Evolutionary conservation across 30 jellyfish, hydroid and myxozoan genomes (phyloP), one percentile per base, ranked within the genome.

Genomic region (Chironex yamaguchii): DNA sequence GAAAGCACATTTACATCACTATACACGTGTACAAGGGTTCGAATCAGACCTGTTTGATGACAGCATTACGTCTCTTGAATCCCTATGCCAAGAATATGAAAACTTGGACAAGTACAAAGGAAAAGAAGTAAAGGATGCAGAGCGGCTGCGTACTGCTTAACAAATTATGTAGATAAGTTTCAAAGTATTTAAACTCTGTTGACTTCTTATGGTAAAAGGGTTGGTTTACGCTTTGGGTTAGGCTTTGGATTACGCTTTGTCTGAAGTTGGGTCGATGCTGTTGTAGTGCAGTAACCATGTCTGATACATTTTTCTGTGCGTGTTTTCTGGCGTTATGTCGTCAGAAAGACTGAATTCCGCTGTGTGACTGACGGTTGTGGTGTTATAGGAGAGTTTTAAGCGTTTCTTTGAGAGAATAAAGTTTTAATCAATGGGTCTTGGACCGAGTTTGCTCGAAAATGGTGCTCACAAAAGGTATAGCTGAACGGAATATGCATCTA

Each of bases 1-100:
- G 21, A 92, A 92, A 81, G 98, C 98, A 9, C 98, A 92, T 53
- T 22, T 92, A 26, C 98, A 92, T 64, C 98, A 92, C 66, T 92
- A 92, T 34, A 74, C 96, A 1, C 68, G 77, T 33, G 87, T 88
- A 0, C 58, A 54, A 0, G 98, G 98, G 25, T 92, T 92, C 35
- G 98, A 92, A 14, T 50, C 24, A 13, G 76, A 81, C 42, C 49
- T 72, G 50, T 82, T 92, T 34, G 63, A 67, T 3, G 98, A 87
- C 72, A 49, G 95, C 26, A 32, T 92, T 6, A 87, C 74, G 28
- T 92, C 98, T 0, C 53, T 92, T 1, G 96, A 92, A 36, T 79
- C 91, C 90, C 62, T 92, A 79, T 73, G 76, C 36, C 30, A 87
- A 9, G 97, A 92, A 70, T 92, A 92, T 74, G 94, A 82, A 36